Evolutionary conservation across 2,888 invertebrate species (phyloP).

Genomic region (Myopa testacea): DNA sequence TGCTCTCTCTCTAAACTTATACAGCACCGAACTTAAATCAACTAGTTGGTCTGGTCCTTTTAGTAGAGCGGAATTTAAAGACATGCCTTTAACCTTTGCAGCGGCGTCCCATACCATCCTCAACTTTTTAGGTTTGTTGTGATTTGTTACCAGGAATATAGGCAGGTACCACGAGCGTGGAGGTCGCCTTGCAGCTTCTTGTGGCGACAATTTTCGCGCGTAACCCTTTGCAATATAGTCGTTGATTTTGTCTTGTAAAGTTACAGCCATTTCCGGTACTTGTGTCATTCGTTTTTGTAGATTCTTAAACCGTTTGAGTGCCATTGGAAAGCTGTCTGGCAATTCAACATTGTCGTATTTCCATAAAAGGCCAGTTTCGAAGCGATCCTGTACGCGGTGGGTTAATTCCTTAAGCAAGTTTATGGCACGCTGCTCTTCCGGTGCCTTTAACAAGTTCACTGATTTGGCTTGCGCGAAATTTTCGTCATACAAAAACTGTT

Average conservation of each 20-base stretch:
- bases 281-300: neutral
- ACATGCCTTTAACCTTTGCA: conserved; percentile 50
- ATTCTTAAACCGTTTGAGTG: conserved; percentile 34
- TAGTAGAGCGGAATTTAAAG: conserved; percentile 52
- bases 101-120: conserved; percentile 59
- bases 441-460: neutral
- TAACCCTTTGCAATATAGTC: conserved; percentile 34
- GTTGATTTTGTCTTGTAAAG: conserved; percentile 33
- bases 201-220: conserved; percentile 25
- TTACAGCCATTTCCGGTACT: conserved; percentile 24
- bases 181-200: neutral
- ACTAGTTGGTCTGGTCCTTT: conserved; percentile 39
- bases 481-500: neutral
- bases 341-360: conserved; percentile 42
- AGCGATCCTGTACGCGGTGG: neutral
- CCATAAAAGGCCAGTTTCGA: conserved; percentile 45
- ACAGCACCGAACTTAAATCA: neutral
- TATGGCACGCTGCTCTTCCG: neutral
- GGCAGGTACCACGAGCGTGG: conserved; percentile 41
- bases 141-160: conserved; percentile 43
- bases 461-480: neutral
- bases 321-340: conserved; percentile 38
- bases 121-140: conserved; percentile 51
- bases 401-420: neutral
- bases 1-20: conserved; percentile 2